Evolutionary conservation across 2,113 vertebrate genomes (phyloP), one percentile per base, ranked within the genome.

Genomic region (Notothenia coriiceps): DNA sequence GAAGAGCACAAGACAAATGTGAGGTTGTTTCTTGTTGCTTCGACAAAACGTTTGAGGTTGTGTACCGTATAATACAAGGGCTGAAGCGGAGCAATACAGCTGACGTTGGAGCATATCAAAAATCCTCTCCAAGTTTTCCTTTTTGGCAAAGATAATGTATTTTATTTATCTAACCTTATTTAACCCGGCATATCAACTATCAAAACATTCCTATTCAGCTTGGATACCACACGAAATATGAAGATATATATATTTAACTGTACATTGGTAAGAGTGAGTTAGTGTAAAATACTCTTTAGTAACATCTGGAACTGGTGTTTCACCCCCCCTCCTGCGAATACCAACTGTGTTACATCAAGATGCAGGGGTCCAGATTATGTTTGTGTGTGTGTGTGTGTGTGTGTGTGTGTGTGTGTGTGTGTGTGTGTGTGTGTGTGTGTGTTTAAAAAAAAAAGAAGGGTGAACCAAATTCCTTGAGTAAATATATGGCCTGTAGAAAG

Each of bases 341-440:
- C 91, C 93, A 91, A 72, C 86, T 77, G 75, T 56, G 77, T 92
- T 92, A 91, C 89, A 83, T 94, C 90, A 89, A 65, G 71, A 82
- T 66, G 74, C 74, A 84, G 77, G 82, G 87, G 86, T 84, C 74
- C 56, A 5, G 40, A 67, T 64, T 78, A 33, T 73, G 84, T 79
- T 55, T 54, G 84, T 55, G 70, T 70, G 70, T 33, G 79, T 35
- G 66, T 50, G 44, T 64, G 84, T 55, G 70, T 70, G 68, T 61
- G 46, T 60, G 56, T 66, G 60, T 57, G 71, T 70, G 60, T 61
- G 59, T 55, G 65, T 59, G 51, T 72, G 60, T 25, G 60, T 70
- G 65, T 13, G 47, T 64, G 56, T n/a, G 29, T 51, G 57, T 64
- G 52, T 35, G 60, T 70, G 65, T 15, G 29, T 29, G 47, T 64